Evolutionary conservation across 2,888 invertebrate species (phyloP).

Genomic region (Aricia artaxerxes): DNA sequence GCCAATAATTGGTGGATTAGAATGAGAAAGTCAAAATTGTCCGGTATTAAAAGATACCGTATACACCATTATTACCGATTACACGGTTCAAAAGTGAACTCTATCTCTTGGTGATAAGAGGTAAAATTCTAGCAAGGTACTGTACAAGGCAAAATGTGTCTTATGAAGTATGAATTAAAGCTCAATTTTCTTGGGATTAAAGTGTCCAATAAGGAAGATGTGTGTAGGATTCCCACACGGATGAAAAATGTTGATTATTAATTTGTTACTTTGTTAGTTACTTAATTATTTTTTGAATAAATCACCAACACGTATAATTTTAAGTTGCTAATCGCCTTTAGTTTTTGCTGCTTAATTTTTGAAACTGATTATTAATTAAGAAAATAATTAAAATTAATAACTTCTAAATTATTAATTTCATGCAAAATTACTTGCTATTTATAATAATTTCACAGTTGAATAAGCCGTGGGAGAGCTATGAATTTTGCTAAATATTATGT

Average conservation of each 20-base stretch:
- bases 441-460: neutral
- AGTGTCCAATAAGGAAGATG: neutral
- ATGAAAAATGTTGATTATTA: neutral
- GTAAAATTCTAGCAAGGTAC: neutral
- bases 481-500: neutral
- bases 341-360: neutral
- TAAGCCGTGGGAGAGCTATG: neutral
- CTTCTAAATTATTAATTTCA: neutral
- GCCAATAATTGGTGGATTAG: neutral
- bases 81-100: neutral
- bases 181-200: neutral
- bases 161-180: neutral
- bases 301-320: neutral
- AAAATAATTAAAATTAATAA: neutral
- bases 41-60: neutral
- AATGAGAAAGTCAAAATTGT: neutral
- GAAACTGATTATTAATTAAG: neutral
- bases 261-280: neutral
- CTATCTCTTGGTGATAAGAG: neutral
- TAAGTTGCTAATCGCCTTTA: neutral
- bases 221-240: constrained; percentile 8
- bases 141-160: neutral
- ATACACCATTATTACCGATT: neutral
- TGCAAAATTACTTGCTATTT: neutral
- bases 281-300: neutral